phyloP scores from a whole-genome alignment of 2,113 vertebrate species.

The Dunckerocampus dactyliophorus region DNA sequence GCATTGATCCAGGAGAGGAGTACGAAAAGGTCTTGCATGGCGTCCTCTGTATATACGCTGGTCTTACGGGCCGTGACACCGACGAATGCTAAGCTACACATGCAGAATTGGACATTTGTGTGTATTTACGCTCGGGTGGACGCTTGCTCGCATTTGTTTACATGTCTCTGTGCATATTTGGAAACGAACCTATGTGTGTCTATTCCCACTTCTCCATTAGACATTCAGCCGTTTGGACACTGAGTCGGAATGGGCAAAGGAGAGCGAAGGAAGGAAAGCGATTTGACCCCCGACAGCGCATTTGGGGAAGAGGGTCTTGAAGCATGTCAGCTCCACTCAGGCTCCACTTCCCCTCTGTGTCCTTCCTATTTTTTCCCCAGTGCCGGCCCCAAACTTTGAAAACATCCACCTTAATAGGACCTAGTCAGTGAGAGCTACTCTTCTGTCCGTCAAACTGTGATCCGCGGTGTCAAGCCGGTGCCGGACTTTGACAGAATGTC shows the following conservation, averaged over 20 bases:
- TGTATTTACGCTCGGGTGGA: slow-evolving; percentile 31
- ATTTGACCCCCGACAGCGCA: slow-evolving; percentile 66
- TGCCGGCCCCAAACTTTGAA: slow-evolving; percentile 72
- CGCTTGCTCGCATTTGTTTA: slow-evolving; percentile 32
- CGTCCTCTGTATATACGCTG: slow-evolving; percentile 31
- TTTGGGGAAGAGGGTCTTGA: slow-evolving; percentile 69
- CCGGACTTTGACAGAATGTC: slow-evolving; percentile 72
- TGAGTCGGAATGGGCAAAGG: slow-evolving; percentile 45
- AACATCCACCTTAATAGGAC: slow-evolving; percentile 78
- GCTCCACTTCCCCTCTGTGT: slow-evolving; percentile 75
- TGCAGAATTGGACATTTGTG: slow-evolving; percentile 31
- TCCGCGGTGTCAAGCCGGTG: slow-evolving; percentile 67
- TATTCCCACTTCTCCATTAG: slow-evolving; percentile 37
- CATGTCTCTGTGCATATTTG: slow-evolving; percentile 38
- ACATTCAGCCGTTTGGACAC: slow-evolving; percentile 66
- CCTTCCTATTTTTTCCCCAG: slow-evolving; percentile 79
- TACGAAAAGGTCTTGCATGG: slow-evolving; percentile 37
- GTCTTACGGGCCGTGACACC: slow-evolving; percentile 48
- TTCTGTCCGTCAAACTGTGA: slow-evolving; percentile 75
- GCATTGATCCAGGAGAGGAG: slow-evolving; percentile 61
- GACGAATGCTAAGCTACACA: slow-evolving; percentile 23
- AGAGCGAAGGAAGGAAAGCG: slow-evolving; percentile 46
- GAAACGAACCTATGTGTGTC: slow-evolving; percentile 13
- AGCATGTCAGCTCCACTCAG: slow-evolving; percentile 74
- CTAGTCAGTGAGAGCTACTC: slow-evolving; percentile 66